Evolutionary conservation across 1,140 invertebrate genomes (phyloP).

Genomic region (Temnothorax nylanderi): DNA sequence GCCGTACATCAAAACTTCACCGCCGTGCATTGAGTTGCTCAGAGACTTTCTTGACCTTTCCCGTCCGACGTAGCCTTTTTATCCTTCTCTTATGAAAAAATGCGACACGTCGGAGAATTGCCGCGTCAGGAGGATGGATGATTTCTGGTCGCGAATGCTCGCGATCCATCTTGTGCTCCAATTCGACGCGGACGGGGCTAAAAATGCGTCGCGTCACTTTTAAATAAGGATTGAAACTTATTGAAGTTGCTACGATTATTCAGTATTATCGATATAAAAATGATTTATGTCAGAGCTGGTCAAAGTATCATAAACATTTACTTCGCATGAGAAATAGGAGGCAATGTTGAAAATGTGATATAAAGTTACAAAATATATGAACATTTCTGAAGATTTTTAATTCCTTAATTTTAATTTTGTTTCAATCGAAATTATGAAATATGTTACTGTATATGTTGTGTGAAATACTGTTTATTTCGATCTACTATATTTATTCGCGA

Average conservation of each 20-base stretch:
- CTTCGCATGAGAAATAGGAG: background rate
- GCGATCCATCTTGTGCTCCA: conserved; percentile 17
- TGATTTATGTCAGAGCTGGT: background rate
- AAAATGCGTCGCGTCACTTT: conserved; percentile 18
- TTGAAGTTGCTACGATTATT: background rate
- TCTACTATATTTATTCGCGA: conserved; percentile 1
- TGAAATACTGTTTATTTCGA: background rate
- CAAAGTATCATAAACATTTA: background rate
- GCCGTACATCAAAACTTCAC: conserved; percentile 66
- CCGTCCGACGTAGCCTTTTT: background rate
- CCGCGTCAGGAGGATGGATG: conserved; percentile 33
- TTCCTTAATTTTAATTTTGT: background rate
- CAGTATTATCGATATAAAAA: background rate
- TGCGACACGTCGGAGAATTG: conserved; percentile 44
- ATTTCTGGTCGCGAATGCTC: conserved; percentile 20
- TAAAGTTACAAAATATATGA: background rate
- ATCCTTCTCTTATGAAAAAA: conserved; percentile 42
- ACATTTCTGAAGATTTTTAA: background rate
- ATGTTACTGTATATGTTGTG: background rate
- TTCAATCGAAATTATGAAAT: background rate
- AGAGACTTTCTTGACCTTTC: conserved; percentile 20
- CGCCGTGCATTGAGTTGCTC: background rate
- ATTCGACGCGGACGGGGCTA: background rate
- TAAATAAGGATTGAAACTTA: conserved; percentile 29
- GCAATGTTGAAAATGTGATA: background rate